Percentiles rank a stretch among this genome's conserved stretches.
Conservation (phyloP, 2,888 invertebrate genomes). For the Phragmatobia fuliginosa region DNA sequence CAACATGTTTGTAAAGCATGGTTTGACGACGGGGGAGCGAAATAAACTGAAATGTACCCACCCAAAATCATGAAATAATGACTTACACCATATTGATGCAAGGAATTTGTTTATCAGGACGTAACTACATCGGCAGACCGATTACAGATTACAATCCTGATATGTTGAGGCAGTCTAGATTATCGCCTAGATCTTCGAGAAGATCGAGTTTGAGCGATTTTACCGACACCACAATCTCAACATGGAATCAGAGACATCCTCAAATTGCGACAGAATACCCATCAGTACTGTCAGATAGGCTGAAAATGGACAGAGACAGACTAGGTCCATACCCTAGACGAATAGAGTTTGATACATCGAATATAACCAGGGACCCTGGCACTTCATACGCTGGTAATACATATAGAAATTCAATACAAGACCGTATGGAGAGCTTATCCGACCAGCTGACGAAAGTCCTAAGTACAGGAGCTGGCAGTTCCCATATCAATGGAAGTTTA, state of each 20-base stretch:
- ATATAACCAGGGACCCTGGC: slow-evolving; percentile 68
- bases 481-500: slow-evolving; percentile 80
- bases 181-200: slow-evolving; percentile 79
- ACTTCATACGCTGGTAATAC: slow-evolving; percentile 75
- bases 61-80: slow-evolving; percentile 38
- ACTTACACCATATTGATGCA: slow-evolving; percentile 50
- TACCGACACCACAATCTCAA: slow-evolving; percentile 83
- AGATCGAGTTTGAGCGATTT: slow-evolving; percentile 84
- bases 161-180: slow-evolving; percentile 67
- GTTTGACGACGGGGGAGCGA: slow-evolving; percentile 64
- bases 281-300: slow-evolving; percentile 78
- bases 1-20: slow-evolving; percentile 69
- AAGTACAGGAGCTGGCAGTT: slow-evolving; percentile 79
- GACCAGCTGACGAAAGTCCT: slow-evolving; percentile 81
- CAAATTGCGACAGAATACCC: slow-evolving; percentile 75
- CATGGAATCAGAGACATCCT: slow-evolving; percentile 78
- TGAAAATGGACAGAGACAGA: slow-evolving; percentile 76
- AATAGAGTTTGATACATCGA: slow-evolving; percentile 78
- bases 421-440: slow-evolving; percentile 76
- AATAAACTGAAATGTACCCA: slow-evolving; percentile 85
- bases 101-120: slow-evolving; percentile 69
- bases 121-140: slow-evolving; percentile 75
- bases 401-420: slow-evolving; percentile 70
- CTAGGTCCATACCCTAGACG: slow-evolving; percentile 70
- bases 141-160: slow-evolving; percentile 84